Base-by-base conservation (phyloP, 2,888 invertebrate species). In the Thereva nobilitata region DNA sequence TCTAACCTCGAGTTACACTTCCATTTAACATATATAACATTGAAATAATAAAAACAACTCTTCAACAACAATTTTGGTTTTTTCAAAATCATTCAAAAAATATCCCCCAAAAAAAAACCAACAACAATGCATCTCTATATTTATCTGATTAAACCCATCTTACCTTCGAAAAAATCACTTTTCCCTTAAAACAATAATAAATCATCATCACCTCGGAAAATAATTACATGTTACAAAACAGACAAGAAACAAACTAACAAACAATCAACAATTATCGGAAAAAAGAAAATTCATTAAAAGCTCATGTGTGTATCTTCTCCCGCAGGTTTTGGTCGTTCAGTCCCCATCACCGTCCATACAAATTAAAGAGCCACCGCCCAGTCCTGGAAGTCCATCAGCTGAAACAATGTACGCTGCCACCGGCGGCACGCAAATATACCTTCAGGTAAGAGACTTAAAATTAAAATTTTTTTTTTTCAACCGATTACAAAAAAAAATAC, bases 351-450 rank as follows among this genome's bases (percentile, higher is more conserved):
- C 76, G 72, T 76, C 77, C 72, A 76, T 78, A 73, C 76, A 78
- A 74, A 78, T 77, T 72, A 78, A 78, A 75, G 77, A 78, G 72
- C 76, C 76, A 74, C 78, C 76, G 72, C 77, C 76, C 70, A 78
- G 78, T 76, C 78, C 78, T 76, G 77, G 77, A 75, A 78, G 78
- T 70, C 77, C 78, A 74, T 74, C 75, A 73, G 74, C 75, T 70
- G 78, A 78, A 71, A 76, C 75, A 74, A 81, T 81, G 81, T 81
- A 81, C 75, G 79, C 78, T 75, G 79, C 80, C 74, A 77, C 79
- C 75, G 81, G 81, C 76, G 79, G 80, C 77, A 81, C 81, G 74
- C 81, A 81, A 76, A 81, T 81, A 74, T 81, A 81, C 75, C 78
- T 81, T 72, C 81, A 81, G 81, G 81, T 81, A 78, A 79, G 79